Percentiles rank a stretch among this genome's conserved stretches.
phyloP scores from a whole-genome alignment of 2,113 vertebrate species.

The Mormyrus iriodes region DNA sequence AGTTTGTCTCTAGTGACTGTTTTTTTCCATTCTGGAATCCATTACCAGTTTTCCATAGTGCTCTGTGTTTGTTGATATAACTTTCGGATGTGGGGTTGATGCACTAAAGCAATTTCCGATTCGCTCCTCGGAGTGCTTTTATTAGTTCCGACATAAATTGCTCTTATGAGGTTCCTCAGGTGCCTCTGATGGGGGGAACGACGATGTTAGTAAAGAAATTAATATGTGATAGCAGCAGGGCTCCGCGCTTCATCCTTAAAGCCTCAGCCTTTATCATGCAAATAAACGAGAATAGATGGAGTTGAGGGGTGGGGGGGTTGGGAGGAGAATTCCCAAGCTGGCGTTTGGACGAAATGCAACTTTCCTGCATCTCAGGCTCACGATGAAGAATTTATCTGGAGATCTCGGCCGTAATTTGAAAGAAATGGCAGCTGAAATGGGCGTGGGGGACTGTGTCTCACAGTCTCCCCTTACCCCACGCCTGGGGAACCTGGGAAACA shows the following conservation, averaged over 20 bases:
- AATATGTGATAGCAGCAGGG: constrained; percentile 57
- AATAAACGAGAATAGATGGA: constrained; percentile 78
- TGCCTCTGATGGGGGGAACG: constrained; percentile 32
- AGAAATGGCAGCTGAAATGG: constrained; percentile 74
- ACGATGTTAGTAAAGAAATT: constrained; percentile 55
- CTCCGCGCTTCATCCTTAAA: constrained; percentile 45
- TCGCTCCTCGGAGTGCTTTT: constrained; percentile 18
- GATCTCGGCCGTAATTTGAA: constrained; percentile 82
- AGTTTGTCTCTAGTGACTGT: not conserved
- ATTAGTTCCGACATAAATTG: constrained; percentile 17
- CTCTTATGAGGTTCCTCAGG: constrained; percentile 11
- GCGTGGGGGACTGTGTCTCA: constrained; percentile 67
- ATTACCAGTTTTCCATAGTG: not conserved
- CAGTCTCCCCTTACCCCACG: constrained; percentile 62
- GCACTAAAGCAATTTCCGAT: not conserved
- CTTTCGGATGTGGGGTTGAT: not conserved
- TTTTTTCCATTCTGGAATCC: not conserved
- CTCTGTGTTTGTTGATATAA: not conserved
- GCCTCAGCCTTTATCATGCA: constrained; percentile 82
- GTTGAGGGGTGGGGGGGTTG: constrained; percentile 42
- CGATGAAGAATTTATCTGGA: constrained; percentile 69
- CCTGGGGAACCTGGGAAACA: constrained; percentile 51
- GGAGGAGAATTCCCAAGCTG: constrained; percentile 72
- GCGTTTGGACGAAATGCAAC: constrained; percentile 78
- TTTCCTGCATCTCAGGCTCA: constrained; percentile 59